A percentile compares a stretch with the other conserved stretches of the same genome.
Conservation (phyloP, 2,797 vertebrate genomes). For the Myiotriccus ornatus region DNA sequence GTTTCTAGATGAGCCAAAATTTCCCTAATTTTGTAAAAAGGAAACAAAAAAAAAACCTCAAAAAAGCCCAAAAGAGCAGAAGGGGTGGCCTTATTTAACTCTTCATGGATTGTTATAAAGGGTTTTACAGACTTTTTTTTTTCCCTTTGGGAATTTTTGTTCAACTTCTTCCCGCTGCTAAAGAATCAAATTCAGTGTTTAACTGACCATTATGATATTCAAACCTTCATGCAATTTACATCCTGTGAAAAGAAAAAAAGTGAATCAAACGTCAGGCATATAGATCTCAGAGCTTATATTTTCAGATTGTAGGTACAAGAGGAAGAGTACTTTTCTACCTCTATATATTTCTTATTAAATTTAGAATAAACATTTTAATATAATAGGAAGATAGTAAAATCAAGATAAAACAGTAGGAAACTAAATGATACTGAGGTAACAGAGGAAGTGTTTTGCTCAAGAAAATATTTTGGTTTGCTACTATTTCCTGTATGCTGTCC, state of each 20-base stretch:
- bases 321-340: not conserved
- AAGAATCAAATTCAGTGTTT: not conserved
- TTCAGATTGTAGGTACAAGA: not conserved
- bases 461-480: not conserved
- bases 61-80: not conserved
- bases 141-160: not conserved
- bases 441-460: not conserved
- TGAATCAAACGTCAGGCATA: not conserved
- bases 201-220: not conserved
- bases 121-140: not conserved
- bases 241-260: too few relatives aligned
- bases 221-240: not conserved
- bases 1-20: not conserved
- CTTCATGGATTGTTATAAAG: not conserved
- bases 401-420: not conserved
- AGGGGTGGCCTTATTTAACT: not conserved
- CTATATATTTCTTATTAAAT: not conserved
- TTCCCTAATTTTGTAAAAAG: not conserved
- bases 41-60: rapidly evolving
- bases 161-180: not conserved
- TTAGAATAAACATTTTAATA: not conserved
- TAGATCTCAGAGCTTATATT: not conserved
- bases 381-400: not conserved
- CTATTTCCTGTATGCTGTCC: not conserved
- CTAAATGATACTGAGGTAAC: not conserved